Percentiles rank a stretch among this genome's conserved stretches.
These are phyloP conservation scores for Tryphoninae sp. DNA, from an alignment of 2,888 invertebrate species.

Conservation along the genomic window DNA sequence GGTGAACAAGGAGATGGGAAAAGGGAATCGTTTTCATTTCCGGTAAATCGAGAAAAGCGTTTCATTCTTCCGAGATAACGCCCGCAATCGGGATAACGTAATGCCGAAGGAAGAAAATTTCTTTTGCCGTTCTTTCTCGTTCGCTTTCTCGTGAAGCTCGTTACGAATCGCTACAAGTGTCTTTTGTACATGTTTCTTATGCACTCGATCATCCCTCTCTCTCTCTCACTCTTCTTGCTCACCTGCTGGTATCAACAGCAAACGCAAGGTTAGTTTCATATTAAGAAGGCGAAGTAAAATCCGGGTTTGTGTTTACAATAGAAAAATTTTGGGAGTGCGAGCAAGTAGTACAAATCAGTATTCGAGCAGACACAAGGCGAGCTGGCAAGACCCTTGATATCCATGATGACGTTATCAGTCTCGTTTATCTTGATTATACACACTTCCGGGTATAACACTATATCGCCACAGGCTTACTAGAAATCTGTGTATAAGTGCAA, in stretches of 20 bases:
- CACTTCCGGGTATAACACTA: no score
- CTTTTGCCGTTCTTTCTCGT: constrained; percentile 22
- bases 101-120: constrained; percentile 28
- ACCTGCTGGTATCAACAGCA: background rate
- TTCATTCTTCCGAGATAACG: constrained; percentile 46
- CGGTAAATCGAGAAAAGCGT: constrained; percentile 41
- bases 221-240: background rate
- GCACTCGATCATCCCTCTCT: background rate
- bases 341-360: no score
- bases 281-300: background rate
- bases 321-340: no score
- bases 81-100: constrained; percentile 32
- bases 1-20: constrained; percentile 16
- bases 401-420: no score
- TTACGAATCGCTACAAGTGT: background rate
- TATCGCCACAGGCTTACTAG: no score
- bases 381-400: no score
- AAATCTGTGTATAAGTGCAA: no score
- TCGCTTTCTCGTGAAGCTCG: constrained; percentile 38
- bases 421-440: no score
- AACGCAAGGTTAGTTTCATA: background rate
- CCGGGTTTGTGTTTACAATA: background rate
- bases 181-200: constrained; percentile 32
- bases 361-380: no score
- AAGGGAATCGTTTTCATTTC: constrained; percentile 54